Percentiles rank a stretch among this genome's conserved stretches.
Conservation (phyloP, 2,113 vertebrate species). For the Psammodynastes pulverulentus region DNA sequence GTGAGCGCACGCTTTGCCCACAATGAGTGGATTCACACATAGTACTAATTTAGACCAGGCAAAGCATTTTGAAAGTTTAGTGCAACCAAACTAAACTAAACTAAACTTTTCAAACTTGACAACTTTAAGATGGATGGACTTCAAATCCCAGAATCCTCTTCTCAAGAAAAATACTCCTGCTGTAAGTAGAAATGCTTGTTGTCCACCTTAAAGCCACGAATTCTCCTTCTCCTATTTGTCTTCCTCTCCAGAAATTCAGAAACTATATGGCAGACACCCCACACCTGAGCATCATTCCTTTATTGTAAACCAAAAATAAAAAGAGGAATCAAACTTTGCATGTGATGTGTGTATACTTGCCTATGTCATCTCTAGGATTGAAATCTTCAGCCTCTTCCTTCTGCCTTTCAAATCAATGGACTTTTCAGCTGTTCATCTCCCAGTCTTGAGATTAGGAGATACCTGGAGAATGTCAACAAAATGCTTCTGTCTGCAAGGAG, state of each 20-base stretch:
- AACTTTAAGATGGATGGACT: background rate
- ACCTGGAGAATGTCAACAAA: background rate
- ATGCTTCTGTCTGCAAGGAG: background rate
- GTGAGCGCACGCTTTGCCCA: too few species aligned
- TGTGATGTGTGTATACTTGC: background rate
- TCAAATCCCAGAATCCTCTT: background rate
- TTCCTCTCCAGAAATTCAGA: background rate
- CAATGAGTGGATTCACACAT: background rate
- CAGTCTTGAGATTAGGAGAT: background rate
- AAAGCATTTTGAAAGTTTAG: background rate
- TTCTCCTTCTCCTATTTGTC: background rate
- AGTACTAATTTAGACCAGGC: background rate
- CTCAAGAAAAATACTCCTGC: background rate
- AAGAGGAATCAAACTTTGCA: background rate
- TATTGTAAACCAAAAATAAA: background rate
- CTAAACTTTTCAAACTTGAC: background rate
- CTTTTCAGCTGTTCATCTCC: background rate
- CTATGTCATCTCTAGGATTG: background rate
- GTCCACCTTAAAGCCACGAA: background rate
- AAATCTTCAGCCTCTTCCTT: background rate
- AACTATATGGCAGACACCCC: background rate
- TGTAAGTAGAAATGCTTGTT: background rate
- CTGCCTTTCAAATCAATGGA: background rate
- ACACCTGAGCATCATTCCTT: background rate
- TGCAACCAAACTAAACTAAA: background rate